Percentiles rank a stretch among this genome's conserved stretches.
Evolutionary conservation across 1,140 invertebrate species (phyloP).

Genomic region (Doryteuthis pealeii): DNA sequence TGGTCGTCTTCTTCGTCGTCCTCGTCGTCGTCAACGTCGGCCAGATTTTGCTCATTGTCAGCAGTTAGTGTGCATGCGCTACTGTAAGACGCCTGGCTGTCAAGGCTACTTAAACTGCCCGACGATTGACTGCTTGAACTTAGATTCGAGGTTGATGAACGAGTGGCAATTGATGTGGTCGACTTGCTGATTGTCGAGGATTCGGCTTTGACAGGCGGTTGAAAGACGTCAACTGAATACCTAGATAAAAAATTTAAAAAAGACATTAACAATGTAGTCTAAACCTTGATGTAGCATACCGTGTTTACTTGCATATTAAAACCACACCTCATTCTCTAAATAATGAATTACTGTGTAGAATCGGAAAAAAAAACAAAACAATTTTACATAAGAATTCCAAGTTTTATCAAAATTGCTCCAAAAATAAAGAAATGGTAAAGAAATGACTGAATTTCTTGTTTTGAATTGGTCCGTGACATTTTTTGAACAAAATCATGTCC

Average conservation of each 20-base stretch:
- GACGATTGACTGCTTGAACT: slow-evolving; percentile 31
- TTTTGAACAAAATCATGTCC: no score
- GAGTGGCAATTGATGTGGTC: slow-evolving; percentile 16
- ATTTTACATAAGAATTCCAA: no score
- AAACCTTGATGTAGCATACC: not conserved
- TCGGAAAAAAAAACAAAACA: no score
- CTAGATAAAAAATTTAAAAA: slow-evolving; percentile 30
- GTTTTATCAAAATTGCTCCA: no score
- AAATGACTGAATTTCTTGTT: no score
- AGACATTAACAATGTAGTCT: not conserved
- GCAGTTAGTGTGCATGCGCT: slow-evolving; percentile 52
- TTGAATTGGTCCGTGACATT: no score
- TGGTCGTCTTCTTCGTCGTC: not conserved
- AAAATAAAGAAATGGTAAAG: no score
- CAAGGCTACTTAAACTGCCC: slow-evolving; percentile 50
- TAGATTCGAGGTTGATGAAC: slow-evolving; percentile 33
- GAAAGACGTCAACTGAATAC: slow-evolving; percentile 59
- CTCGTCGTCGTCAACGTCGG: slow-evolving; percentile 11
- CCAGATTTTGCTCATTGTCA: slow-evolving; percentile 30
- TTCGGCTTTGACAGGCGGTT: slow-evolving; percentile 52
- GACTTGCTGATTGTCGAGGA: slow-evolving; percentile 2
- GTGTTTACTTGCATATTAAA: no score
- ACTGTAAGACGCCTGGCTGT: slow-evolving; percentile 50
- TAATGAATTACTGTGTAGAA: no score
- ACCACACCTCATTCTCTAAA: no score